Conservation (phyloP, 2,888 invertebrate species). For the Cheilosia soror region DNA sequence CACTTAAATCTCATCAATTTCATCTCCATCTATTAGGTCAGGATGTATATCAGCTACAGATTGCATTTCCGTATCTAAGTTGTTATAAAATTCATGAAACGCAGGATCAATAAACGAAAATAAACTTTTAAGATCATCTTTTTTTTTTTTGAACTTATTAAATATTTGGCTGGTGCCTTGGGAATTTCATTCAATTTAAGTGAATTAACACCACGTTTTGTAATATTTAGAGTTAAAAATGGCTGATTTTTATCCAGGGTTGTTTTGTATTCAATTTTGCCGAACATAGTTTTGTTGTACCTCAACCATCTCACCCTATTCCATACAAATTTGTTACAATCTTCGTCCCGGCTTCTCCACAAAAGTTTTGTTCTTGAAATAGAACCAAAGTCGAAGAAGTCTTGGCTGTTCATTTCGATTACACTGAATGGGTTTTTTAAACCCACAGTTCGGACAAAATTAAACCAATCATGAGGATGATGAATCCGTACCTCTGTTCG, state of each 20-base stretch:
- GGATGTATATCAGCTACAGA: constrained; percentile 37
- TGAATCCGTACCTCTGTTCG: background rate
- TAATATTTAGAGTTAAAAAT: no score
- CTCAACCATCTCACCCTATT: constrained; percentile 30
- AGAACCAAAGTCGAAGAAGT: constrained; percentile 65
- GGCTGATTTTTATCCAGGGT: background rate
- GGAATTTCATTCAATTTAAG: constrained; percentile 23
- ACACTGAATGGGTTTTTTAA: constrained; percentile 56
- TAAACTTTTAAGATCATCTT: constrained; percentile 9
- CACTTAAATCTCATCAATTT: background rate
- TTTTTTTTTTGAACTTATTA: constrained; percentile 14
- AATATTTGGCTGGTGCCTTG: constrained; percentile 2
- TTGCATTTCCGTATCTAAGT: constrained; percentile 27
- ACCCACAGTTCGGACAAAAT: constrained; percentile 58
- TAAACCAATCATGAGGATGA: constrained; percentile 62
- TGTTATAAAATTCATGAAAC: constrained; percentile 28
- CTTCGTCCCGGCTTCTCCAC: constrained; percentile 47
- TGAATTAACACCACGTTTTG: constrained; percentile 16
- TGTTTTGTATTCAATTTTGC: constrained; percentile 27
- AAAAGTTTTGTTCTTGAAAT: constrained; percentile 53
- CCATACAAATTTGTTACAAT: constrained; percentile 36
- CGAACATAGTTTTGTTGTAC: constrained; percentile 15
- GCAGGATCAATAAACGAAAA: constrained; percentile 20
- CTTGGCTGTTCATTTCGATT: constrained; percentile 46
- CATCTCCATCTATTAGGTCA: constrained; percentile 18